phyloP scores from a whole-genome alignment of 1,140 invertebrate genomes.

The Drosophila chauvacae region DNA sequence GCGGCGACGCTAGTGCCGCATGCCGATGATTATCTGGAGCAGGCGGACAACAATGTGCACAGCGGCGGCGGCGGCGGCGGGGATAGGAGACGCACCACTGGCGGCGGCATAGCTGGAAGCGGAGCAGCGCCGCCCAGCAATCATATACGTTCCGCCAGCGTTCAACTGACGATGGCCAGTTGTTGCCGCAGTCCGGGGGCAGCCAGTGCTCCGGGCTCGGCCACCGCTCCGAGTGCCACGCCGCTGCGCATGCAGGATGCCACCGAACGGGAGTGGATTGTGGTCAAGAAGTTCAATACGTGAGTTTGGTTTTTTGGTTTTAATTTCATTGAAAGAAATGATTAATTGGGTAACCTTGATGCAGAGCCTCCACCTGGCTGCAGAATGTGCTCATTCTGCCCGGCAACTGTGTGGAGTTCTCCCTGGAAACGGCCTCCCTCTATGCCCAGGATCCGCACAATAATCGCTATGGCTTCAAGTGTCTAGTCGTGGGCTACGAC shows the following conservation, averaged over 20 bases:
- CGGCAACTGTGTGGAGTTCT: slow-evolving; percentile 97
- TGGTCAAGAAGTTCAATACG: slow-evolving; percentile 84
- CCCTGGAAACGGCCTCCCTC: slow-evolving; percentile 96
- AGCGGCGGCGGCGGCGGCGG: background rate
- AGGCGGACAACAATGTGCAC: slow-evolving; percentile 69
- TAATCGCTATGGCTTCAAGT: slow-evolving; percentile 94
- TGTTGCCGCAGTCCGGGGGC: slow-evolving; percentile 50
- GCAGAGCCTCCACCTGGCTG: slow-evolving; percentile 92
- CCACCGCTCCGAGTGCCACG: background rate
- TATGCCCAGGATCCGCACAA: slow-evolving; percentile 96
- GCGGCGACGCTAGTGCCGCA: slow-evolving; percentile 9
- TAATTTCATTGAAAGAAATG: background rate
- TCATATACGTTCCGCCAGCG: slow-evolving; percentile 52
- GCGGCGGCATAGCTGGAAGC: slow-evolving; percentile 1
- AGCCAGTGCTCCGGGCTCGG: slow-evolving; percentile 8
- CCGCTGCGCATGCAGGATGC: slow-evolving; percentile 35
- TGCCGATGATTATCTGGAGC: slow-evolving; percentile 74
- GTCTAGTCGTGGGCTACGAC: slow-evolving; percentile 96
- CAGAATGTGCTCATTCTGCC: slow-evolving; percentile 94
- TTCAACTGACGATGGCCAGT: slow-evolving; percentile 64
- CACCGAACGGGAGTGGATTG: slow-evolving; percentile 74
- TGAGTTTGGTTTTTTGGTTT: slow-evolving; percentile 30
- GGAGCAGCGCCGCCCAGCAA: background rate
- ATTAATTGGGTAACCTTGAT: slow-evolving; percentile 36
- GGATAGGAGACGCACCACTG: background rate